Percentiles rank a stretch among this genome's conserved stretches.
Evolutionary conservation across 2,113 vertebrate species (phyloP).

Genomic region (Paramormyrops kingsleyae): DNA sequence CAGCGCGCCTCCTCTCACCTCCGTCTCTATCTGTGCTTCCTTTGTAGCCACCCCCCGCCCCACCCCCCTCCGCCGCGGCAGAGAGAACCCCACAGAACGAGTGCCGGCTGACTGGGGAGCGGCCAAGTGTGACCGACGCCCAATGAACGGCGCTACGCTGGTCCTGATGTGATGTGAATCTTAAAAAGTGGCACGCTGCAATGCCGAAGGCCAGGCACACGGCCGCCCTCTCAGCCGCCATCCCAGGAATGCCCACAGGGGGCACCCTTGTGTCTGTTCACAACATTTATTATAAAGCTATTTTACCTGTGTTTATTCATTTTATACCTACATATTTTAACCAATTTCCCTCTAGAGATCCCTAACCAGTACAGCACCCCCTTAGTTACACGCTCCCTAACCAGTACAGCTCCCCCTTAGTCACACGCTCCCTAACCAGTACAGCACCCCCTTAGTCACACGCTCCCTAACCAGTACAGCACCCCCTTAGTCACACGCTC

Average conservation of each 20-base stretch:
- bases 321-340: background rate
- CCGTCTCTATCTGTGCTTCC: background rate
- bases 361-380: background rate
- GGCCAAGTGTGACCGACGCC: background rate
- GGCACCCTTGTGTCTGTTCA: background rate
- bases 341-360: background rate
- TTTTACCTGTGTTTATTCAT: background rate
- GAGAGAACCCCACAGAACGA: background rate
- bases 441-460: background rate
- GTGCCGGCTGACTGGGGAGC: background rate
- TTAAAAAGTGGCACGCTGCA: background rate
- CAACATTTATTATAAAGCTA: background rate
- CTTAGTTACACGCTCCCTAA: background rate
- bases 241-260: background rate
- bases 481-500: background rate
- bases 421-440: background rate
- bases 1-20: slow-evolving; percentile 17
- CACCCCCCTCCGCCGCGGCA: background rate
- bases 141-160: background rate
- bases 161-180: background rate
- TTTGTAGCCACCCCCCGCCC: background rate
- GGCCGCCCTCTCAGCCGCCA: background rate
- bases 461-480: background rate
- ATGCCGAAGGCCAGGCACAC: background rate
- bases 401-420: background rate